These are phyloP conservation scores for Siphamia tubifer DNA, from an alignment of 2,113 vertebrate genomes.

Conservation along the genomic window DNA sequence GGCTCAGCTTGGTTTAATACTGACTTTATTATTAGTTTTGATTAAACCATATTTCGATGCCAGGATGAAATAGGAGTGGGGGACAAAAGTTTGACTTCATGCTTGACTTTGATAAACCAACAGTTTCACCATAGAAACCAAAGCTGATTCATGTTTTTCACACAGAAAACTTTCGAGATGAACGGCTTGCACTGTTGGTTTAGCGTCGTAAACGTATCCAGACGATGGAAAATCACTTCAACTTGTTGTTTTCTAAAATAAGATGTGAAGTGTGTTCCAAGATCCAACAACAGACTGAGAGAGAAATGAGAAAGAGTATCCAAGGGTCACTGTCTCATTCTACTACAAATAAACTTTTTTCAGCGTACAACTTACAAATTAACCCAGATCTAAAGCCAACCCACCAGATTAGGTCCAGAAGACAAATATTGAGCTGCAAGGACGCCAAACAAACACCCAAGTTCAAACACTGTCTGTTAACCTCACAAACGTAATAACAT, in stretches of 20 bases:
- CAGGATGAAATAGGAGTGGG: too few species aligned
- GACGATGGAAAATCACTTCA: slow-evolving; percentile 51
- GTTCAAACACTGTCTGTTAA: too few species aligned
- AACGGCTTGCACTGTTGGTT: background rate
- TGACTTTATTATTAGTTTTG: too few species aligned
- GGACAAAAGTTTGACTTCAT: too few species aligned
- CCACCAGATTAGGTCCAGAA: background rate
- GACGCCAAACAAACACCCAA: too few species aligned
- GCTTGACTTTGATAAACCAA: too few species aligned
- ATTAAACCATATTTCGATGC: too few species aligned
- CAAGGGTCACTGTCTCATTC: background rate
- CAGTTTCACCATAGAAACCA: background rate
- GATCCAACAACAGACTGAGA: background rate
- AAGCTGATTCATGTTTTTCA: slow-evolving; percentile 15
- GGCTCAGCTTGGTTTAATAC: too few species aligned
- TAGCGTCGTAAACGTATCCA: slow-evolving; percentile 3
- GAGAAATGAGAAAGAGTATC: background rate
- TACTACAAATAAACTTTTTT: slow-evolving; percentile 28
- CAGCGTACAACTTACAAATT: slow-evolving; percentile 28
- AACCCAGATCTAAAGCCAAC: slow-evolving; percentile 4
- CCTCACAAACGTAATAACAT: too few species aligned
- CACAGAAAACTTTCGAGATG: background rate
- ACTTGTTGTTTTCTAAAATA: slow-evolving; percentile 28
- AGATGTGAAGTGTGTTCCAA: background rate
- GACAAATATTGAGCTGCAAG: slow-evolving; percentile 44